Conservation (phyloP, 1,140 invertebrate species). For the Aphidius ervi region DNA sequence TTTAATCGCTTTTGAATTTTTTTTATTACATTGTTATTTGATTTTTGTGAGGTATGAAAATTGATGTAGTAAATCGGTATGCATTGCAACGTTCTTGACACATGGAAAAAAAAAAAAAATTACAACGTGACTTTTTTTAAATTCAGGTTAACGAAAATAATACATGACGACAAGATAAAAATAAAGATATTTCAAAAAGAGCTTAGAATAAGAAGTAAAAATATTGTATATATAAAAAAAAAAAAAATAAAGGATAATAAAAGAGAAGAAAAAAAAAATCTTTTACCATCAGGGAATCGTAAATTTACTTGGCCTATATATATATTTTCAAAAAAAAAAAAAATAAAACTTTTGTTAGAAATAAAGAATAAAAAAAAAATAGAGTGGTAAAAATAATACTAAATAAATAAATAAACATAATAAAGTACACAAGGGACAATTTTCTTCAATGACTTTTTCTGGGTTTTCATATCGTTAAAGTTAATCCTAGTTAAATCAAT, state of each 20-base stretch:
- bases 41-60: too few relatives aligned
- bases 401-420: background rate
- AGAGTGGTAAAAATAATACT: background rate
- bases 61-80: constrained; percentile 18
- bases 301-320: constrained; percentile 23
- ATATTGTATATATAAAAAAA: background rate
- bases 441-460: constrained; percentile 7
- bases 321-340: constrained; percentile 5
- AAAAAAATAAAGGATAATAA: background rate
- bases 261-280: background rate
- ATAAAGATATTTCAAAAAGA: too few relatives aligned
- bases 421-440: background rate
- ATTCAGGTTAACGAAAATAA: too few relatives aligned
- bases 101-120: background rate
- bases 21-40: too few relatives aligned
- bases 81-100: constrained; percentile 17
- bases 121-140: too few relatives aligned
- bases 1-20: too few relatives aligned
- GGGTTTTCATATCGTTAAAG: constrained; percentile 12
- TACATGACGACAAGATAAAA: too few relatives aligned
- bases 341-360: background rate
- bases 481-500: background rate
- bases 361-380: background rate
- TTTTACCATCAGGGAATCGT: constrained; percentile 29
- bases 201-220: too few relatives aligned